Evolutionary conservation across 2,888 invertebrate species (phyloP).

Genomic region (Rhodophaea formosa): DNA sequence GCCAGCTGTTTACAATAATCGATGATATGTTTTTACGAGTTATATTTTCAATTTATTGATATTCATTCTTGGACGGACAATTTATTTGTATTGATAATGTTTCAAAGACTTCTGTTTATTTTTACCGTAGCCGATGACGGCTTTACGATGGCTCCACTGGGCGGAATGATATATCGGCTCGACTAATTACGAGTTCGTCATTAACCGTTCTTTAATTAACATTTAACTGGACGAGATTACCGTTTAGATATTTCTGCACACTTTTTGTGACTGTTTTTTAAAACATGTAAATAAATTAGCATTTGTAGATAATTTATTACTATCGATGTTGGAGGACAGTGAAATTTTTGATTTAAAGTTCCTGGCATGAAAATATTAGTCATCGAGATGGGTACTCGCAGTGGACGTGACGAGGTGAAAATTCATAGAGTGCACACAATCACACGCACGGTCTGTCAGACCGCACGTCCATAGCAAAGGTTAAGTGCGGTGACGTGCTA

Average conservation of each 20-base stretch:
- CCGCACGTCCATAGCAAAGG: conserved; percentile 19
- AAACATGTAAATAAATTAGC: neutral
- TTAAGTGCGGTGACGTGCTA: conserved; percentile 10
- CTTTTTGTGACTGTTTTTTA: neutral
- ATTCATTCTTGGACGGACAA: conserved; percentile 70
- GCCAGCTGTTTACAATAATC: conserved; percentile 79
- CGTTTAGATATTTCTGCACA: neutral
- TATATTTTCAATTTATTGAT: conserved; percentile 77
- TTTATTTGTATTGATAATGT: conserved; percentile 75
- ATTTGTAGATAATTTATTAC: neutral
- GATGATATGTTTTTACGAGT: conserved; percentile 78
- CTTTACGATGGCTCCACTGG: conserved; percentile 51
- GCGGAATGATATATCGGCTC: conserved; percentile 45
- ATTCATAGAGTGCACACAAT: conserved; percentile 19
- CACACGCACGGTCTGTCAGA: conserved; percentile 22
- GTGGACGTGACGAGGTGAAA: conserved; percentile 21
- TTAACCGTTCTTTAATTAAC: conserved; percentile 37
- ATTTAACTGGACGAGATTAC: conserved; percentile 12
- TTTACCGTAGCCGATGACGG: conserved; percentile 56
- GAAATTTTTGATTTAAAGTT: no score
- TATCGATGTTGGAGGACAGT: no score
- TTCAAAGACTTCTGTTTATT: conserved; percentile 72
- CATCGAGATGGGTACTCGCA: neutral
- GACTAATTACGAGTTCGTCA: conserved; percentile 53
- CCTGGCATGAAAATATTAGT: neutral